Evolutionary conservation across 2,113 vertebrate genomes (phyloP).

Genomic region (Gasterosteus nipponicus): DNA sequence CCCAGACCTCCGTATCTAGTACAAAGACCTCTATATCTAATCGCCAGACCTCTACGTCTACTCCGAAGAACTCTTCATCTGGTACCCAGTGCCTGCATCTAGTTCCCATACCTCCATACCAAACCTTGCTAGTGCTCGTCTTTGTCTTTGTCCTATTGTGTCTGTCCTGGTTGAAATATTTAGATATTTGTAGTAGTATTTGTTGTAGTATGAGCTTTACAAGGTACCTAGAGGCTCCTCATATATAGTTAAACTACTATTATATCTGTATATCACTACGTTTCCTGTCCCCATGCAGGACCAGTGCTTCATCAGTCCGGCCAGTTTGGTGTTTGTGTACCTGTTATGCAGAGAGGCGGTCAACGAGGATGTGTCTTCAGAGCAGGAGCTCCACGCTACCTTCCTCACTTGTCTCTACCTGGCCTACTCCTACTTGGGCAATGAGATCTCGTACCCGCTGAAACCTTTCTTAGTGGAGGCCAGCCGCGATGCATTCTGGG

Average conservation of each 20-base stretch:
- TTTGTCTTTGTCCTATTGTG: too few relatives aligned
- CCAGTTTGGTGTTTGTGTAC: conserved; percentile 93
- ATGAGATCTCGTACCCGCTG: conserved; percentile 94
- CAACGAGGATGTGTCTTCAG: conserved; percentile 87
- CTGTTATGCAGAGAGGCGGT: conserved; percentile 91
- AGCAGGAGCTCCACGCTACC: conserved; percentile 89
- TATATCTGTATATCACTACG: not conserved
- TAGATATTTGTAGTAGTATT: too few relatives aligned
- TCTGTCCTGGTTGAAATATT: too few relatives aligned
- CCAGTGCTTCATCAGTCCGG: conserved; percentile 93
- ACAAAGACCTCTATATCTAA: too few relatives aligned
- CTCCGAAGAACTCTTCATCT: too few relatives aligned
- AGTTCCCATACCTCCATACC: too few relatives aligned
- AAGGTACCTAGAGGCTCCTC: too few relatives aligned
- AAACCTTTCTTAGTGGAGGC: conserved; percentile 94
- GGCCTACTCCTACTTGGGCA: conserved; percentile 94
- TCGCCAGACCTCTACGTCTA: too few relatives aligned
- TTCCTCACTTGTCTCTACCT: conserved; percentile 95
- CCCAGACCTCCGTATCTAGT: too few relatives aligned
- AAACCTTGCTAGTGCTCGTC: too few relatives aligned
- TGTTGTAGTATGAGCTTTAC: too few relatives aligned
- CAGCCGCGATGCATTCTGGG: conserved; percentile 93
- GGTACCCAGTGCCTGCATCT: too few relatives aligned
- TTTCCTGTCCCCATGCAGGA: conserved; percentile 76
- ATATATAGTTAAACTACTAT: not conserved